Base-by-base conservation (phyloP, 2,113 vertebrate species). In the Hippocampus comes region DNA sequence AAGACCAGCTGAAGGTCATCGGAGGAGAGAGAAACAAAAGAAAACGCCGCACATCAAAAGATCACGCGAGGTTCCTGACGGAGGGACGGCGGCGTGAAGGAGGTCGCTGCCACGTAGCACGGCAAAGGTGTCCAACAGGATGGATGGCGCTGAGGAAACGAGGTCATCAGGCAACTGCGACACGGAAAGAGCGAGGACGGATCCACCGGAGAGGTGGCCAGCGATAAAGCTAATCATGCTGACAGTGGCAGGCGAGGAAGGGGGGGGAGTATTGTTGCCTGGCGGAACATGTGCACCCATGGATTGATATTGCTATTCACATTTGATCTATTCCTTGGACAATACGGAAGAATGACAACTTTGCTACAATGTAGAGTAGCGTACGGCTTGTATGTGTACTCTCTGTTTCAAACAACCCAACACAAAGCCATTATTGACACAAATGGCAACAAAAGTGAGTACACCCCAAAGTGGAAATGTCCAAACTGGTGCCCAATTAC, bases 141-240 rank as follows among this genome's bases (percentile, higher is more conserved):
- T 76, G 71, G 71, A 83, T 30, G 67, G 27, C 46, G 75, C 72
- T 68, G 59, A 81, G 60, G 71, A 72, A 34, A 76, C 42, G 56
- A 42, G 38, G 70, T 0, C 4, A 9, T 38, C 23, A 20, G 3
- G 14, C 6, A 42, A 48, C 30, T 43, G 69, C 20, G 61, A 71
- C 67, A 61, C 30, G 20, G 38, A 64, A 56, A 53, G 71, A 63
- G 56, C 30, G 27, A 67, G 18, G 41, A 8, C 43, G 79, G 59
- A 68, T 34, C 57, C 30, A 67, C 64, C 10, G 57, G 60, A n/a
- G 63, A 68, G 71, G 67, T 43, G 63, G 63, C 18, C 46, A 49
- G 65, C 46, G 71, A 63, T 34, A 64, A 41, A 59, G 67, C 43
- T 73, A 67, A 76, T 80, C 70, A 80, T 78, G 77, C 86, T 76